Conservation (phyloP, 2,113 vertebrate species). For the Prionailurus bengalensis region DNA sequence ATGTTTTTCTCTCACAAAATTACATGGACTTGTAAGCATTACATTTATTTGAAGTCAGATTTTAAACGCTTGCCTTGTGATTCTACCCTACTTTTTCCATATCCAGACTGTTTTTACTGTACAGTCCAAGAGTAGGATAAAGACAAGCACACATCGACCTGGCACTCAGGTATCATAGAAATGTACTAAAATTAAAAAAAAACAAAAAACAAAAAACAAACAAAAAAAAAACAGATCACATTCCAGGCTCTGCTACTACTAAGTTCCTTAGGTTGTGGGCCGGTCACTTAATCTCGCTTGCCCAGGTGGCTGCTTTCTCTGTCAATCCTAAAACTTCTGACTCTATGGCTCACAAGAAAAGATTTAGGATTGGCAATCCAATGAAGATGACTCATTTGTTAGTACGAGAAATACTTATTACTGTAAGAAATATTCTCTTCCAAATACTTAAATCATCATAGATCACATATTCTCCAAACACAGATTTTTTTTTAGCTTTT, state of each 20-base stretch:
- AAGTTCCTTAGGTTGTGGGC: not conserved
- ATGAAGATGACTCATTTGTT: not conserved
- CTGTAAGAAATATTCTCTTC: not conserved
- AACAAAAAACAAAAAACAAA: too few relatives aligned
- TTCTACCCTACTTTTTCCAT: not conserved
- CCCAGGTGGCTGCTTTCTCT: not conserved
- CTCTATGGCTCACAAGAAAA: not conserved
- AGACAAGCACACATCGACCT: not conserved
- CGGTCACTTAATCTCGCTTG: not conserved
- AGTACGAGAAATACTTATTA: not conserved
- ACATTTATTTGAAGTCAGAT: not conserved
- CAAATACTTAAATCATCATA: slow-evolving; percentile 6
- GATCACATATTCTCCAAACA: not conserved
- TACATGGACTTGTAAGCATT: not conserved
- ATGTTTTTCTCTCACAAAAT: not conserved
- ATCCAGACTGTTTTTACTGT: not conserved
- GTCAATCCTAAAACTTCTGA: not conserved
- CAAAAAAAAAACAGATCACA: not conserved
- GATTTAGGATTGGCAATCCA: not conserved
- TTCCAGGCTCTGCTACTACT: not conserved
- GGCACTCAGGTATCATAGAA: not conserved
- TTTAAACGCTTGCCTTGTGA: not conserved
- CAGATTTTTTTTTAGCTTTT: not conserved
- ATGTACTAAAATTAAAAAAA: not conserved
- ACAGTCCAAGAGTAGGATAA: not conserved